Evolutionary conservation across 2,888 invertebrate species (phyloP).

Genomic region (Dryobota labecula): DNA sequence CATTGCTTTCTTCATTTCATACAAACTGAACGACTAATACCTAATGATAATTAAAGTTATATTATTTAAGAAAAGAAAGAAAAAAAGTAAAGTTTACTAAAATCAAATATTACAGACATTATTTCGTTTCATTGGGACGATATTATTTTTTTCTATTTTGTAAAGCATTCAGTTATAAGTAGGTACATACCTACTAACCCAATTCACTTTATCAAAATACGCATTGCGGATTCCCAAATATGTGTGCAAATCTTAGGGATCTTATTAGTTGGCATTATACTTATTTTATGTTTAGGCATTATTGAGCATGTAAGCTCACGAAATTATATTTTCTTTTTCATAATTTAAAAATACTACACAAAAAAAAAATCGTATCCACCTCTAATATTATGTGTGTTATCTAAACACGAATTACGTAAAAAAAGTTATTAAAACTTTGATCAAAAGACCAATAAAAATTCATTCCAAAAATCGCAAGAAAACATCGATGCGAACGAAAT

Average conservation of each 20-base stretch:
- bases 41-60: neutral
- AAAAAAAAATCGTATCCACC: neutral
- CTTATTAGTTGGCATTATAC: constrained; percentile 6
- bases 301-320: neutral
- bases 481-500: constrained; percentile 30
- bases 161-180: neutral
- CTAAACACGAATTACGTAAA: neutral
- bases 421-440: neutral
- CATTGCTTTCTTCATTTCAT: neutral
- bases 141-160: neutral
- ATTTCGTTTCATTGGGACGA: neutral
- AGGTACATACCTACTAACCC: constrained; percentile 33
- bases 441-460: neutral
- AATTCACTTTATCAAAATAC: constrained; percentile 43
- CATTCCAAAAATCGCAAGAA: neutral
- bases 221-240: constrained; percentile 33
- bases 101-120: neutral
- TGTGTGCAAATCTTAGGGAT: neutral
- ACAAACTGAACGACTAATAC: too few relatives aligned
- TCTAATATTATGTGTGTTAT: neutral
- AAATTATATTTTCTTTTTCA: neutral
- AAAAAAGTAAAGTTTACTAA: too few relatives aligned
- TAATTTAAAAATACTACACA: neutral
- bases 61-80: neutral
- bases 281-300: neutral